Evolutionary conservation across 2,888 invertebrate species (phyloP), one percentile per base, ranked within the genome.

Genomic region (Brachyptera putata): DNA sequence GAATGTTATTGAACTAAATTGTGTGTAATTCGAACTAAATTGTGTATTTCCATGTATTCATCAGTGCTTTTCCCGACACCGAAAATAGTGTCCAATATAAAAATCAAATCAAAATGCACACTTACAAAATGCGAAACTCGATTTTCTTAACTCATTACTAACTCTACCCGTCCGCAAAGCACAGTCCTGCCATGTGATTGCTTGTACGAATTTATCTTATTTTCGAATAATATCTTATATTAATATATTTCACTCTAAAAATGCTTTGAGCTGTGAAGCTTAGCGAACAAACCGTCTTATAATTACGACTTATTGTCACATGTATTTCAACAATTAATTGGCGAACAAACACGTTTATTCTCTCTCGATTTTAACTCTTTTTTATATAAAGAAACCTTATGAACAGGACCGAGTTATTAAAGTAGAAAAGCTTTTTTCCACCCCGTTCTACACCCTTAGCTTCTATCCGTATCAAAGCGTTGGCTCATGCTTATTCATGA

Each of bases 101-200:
- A 30, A 30, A 30, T 5, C 11, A 30, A 30, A 30, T 7, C 30
- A 30, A n/a, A 30, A 30, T 30, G 30, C 11, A 11, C 11, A 7
- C 30, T 30, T 11, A 30, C 30, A 30, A 30, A 30, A 30, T 30
- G 5, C 30, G 30, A 30, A 3, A 22, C 46, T 24, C 24, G 46
- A 21, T 46, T 46, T 21, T 46, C 24, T 21, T 30, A 36, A 48
- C 56, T 56, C 25, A 36, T 37, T 49, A 55, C 39, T 21, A 53
- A 58, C 25, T 43, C 37, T 22, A 53, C 62, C 62, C 62, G 62
- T 62, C 62, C 62, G 59, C 34, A 21, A 39, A 41, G 60, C 60
- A 60, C 62, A 62, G 43, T 62, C 60, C 62, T 62, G 59, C 60
- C 62, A 60, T 30, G 39, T 60, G 57, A 55, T 58, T 53, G 36